Evolutionary conservation across 1,140 invertebrate genomes (phyloP).

Genomic region (Drosophila guanche): DNA sequence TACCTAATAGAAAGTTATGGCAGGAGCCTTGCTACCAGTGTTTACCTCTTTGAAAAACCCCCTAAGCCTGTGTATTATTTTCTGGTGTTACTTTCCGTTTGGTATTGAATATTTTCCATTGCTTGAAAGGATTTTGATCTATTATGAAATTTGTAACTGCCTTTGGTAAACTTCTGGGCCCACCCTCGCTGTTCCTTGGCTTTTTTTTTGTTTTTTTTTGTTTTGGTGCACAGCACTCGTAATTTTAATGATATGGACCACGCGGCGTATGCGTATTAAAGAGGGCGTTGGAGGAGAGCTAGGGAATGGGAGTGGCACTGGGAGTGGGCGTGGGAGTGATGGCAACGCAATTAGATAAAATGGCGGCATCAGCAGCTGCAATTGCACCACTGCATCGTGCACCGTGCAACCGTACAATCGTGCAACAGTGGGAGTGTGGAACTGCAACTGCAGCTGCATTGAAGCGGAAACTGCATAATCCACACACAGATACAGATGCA

Average conservation of each 20-base stretch:
- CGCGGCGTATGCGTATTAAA: slow-evolving; percentile 70
- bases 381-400: slow-evolving; percentile 22
- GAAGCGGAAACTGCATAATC: slow-evolving; percentile 79
- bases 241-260: slow-evolving; percentile 76
- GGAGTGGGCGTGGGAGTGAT: slow-evolving; percentile 2
- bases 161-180: background rate
- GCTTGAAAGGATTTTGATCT: no score
- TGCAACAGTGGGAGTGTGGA: slow-evolving; percentile 1
- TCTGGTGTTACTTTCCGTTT: background rate
- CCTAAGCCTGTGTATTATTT: no score
- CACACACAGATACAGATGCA: slow-evolving; percentile 42
- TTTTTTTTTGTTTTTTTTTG: slow-evolving; percentile 8
- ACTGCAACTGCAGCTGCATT: slow-evolving; percentile 66
- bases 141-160: no score
- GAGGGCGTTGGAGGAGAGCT: background rate
- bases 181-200: background rate
- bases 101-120: background rate
- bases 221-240: slow-evolving; percentile 42
- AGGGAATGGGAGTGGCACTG: background rate
- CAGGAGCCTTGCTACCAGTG: no score
- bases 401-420: background rate
- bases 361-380: slow-evolving; percentile 61
- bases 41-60: no score
- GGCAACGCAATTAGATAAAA: slow-evolving; percentile 75
- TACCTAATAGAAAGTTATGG: no score